Evolutionary conservation across 2,113 vertebrate genomes (phyloP).

Genomic region (Sphaerodactylus townsendi): DNA sequence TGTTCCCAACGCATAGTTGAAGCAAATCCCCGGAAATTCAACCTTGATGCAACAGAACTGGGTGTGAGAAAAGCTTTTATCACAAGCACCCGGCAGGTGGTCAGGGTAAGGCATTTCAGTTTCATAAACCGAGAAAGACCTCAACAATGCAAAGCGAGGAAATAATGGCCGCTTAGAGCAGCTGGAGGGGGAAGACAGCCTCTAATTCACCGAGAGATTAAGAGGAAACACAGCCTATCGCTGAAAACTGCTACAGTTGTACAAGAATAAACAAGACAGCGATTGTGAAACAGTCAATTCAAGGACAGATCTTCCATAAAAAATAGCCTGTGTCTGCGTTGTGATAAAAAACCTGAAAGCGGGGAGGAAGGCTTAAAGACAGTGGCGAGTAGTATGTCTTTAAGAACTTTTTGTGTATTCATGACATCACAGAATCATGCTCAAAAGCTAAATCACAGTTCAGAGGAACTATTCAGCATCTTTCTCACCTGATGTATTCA

Average conservation of each 20-base stretch:
- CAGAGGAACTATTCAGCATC: not conserved
- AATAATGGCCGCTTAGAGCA: not conserved
- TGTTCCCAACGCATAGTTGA: constrained; percentile 87
- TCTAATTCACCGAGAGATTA: not conserved
- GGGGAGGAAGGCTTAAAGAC: not conserved
- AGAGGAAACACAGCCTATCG: not conserved
- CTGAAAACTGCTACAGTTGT: not conserved
- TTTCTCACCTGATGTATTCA: not conserved
- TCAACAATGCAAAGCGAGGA: not conserved
- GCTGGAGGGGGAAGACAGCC: not conserved
- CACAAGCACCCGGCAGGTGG: constrained; percentile 86
- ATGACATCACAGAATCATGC: not conserved
- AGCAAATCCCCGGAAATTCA: constrained; percentile 97
- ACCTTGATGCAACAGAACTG: constrained; percentile 88
- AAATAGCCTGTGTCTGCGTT: not conserved
- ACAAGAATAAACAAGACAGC: accelerated
- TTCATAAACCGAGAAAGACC: accelerated
- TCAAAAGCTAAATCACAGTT: not conserved
- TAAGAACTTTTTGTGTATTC: not conserved
- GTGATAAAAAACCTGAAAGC: not conserved
- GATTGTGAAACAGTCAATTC: constrained; percentile 8
- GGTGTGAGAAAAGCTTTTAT: constrained; percentile 94
- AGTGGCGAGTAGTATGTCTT: too few relatives aligned
- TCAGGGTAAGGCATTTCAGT: constrained; percentile 80
- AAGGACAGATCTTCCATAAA: not conserved